Evolutionary conservation across 2,113 vertebrate genomes (phyloP).

Genomic region (Ornithorhynchus anatinus): DNA sequence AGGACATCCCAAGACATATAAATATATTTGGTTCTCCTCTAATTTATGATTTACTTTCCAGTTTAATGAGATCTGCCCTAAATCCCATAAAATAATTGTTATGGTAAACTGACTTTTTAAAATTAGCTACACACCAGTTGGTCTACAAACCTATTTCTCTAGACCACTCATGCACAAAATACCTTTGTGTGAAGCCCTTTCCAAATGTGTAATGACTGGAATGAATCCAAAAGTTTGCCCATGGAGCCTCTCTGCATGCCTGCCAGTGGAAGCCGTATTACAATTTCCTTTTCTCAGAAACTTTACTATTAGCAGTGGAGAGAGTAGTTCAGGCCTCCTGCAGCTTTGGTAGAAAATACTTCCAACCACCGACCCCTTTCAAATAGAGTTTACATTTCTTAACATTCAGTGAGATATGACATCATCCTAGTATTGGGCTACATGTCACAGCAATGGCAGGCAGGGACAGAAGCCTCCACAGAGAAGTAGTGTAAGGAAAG

Average conservation of each 20-base stretch:
- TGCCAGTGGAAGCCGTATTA: conserved; percentile 57
- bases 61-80: conserved; percentile 77
- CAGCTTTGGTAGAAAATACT: conserved; percentile 8
- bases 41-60: conserved; percentile 70
- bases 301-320: conserved; percentile 10
- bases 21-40: conserved; percentile 65
- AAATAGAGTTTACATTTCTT: conserved; percentile 34
- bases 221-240: conserved; percentile 72
- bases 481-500: too few species aligned
- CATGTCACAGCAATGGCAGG: not conserved
- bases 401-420: not conserved
- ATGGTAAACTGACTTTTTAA: conserved; percentile 83
- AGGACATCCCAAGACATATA: conserved; percentile 50
- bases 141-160: conserved; percentile 79
- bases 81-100: conserved; percentile 80
- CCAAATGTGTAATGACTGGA: conserved; percentile 78
- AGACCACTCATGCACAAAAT: conserved; percentile 80
- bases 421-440: not conserved
- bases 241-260: conserved; percentile 65
- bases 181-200: conserved; percentile 77
- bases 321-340: conserved; percentile 24
- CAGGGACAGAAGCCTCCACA: too few species aligned
- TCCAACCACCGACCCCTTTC: conserved; percentile 2
- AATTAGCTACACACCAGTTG: conserved; percentile 83
- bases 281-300: conserved; percentile 58